Base-by-base conservation (phyloP, 2,797 vertebrate genomes). In the Acanthurus tractus region DNA sequence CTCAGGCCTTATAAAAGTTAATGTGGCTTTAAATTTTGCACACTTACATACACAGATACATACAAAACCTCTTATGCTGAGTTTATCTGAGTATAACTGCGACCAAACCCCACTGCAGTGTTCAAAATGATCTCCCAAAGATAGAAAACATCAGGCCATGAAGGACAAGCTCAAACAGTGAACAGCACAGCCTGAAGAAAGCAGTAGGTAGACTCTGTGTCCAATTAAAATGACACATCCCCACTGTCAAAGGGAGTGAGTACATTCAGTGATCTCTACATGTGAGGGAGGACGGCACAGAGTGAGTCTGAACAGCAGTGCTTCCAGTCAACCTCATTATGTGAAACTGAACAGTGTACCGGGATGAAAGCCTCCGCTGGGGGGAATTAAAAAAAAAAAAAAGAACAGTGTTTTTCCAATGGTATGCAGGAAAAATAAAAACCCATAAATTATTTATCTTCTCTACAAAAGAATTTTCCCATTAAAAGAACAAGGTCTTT, bases 221-320 rank as follows among this genome's bases (percentile, higher is more conserved):
- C 81, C 86, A 88, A 86, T 90, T 84, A 90, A 76, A 74, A 73
- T 79, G 83, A 88, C 75, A 84, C 80, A 87, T 88, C 72, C 22
- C 63, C 44, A 56, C 80, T 86, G 86, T 74, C 78, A 73, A 55
- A 22, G 72, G 78, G 74, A 85, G 76, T 75, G 79, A 85, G 86
- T 55, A 74, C 85, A 87, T 70, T 83, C 72, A 81, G 78, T 76
- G 63, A 77, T 68, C 18, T 59, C 29, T 55, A 6, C 13, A 62
- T 63, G 66, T 74, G 82, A 76, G 82, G 83, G 74, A 90, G 82
- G 84, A 77, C 78, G 65, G 74, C 53, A 65, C 75, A 22, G 18
- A 54, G 23, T 76, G 71, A 86, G 76, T 49, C 54, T 72, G 67
- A 77, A 50, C 82, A 78, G 82, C 63, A 40, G 15, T 15, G 62